Evolutionary conservation across 1,140 invertebrate genomes (phyloP).

Genomic region (Portunus trituberculatus): DNA sequence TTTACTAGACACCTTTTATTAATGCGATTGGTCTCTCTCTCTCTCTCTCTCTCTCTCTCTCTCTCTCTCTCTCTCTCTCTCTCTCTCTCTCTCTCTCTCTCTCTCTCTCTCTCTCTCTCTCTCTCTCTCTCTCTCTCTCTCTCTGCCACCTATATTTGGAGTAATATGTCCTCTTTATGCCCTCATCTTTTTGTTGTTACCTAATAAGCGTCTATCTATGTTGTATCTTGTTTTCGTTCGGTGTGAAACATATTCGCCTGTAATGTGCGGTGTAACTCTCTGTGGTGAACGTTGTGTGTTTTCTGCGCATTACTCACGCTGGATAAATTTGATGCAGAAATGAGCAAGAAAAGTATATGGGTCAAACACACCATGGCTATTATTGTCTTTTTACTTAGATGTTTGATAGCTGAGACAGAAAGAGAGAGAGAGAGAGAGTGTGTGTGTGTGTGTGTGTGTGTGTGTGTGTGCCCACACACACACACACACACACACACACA

Average conservation of each 20-base stretch:
- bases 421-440: slow-evolving; percentile 17
- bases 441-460: slow-evolving; percentile 11
- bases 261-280: neutral
- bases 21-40: neutral
- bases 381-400: neutral
- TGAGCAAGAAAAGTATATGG: neutral
- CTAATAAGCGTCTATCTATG: neutral
- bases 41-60: no score
- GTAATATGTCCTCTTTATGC: neutral
- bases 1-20: no score
- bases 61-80: no score
- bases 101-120: no score
- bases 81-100: no score
- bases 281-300: neutral
- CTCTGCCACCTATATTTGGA: neutral
- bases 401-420: neutral
- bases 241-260: neutral
- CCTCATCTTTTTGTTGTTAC: neutral
- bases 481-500: no score
- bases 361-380: neutral
- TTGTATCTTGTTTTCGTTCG: neutral
- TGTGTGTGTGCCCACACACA: neutral
- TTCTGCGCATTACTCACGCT: neutral
- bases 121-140: no score
- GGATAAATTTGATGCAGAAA: neutral